A percentile compares a stretch with the other conserved stretches of the same genome.
Conservation (phyloP, 2,797 vertebrate genomes). For the Distichodus sexfasciatus region DNA sequence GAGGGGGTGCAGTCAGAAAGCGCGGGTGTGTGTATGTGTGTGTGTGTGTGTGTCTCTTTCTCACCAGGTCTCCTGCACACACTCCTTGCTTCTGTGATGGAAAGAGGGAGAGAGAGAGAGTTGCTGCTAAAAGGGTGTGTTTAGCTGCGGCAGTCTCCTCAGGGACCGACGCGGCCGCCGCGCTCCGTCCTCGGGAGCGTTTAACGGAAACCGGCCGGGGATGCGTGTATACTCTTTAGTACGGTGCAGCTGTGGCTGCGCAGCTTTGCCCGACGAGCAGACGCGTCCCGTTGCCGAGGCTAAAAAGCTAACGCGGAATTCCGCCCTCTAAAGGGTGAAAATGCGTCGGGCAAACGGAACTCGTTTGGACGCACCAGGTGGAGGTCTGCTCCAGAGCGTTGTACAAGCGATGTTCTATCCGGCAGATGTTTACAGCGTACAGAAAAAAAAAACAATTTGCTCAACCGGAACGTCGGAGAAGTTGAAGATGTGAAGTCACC, state of each 20-base stretch:
- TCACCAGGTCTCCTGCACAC: constrained; percentile 94
- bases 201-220: neutral
- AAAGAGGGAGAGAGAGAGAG: constrained; percentile 87
- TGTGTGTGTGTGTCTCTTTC: constrained; percentile 74
- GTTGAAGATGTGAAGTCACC: neutral
- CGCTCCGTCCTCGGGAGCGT: neutral
- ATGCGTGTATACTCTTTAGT: too few relatives aligned
- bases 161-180: neutral
- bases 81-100: constrained; percentile 90
- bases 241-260: too few relatives aligned
- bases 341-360: too few relatives aligned
- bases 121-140: constrained; percentile 54
- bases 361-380: too few relatives aligned
- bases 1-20: constrained; percentile 45
- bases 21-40: constrained; percentile 57
- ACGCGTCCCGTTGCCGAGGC: too few relatives aligned
- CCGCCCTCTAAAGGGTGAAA: too few relatives aligned
- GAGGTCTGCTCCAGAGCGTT: too few relatives aligned
- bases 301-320: too few relatives aligned
- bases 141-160: neutral
- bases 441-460: neutral
- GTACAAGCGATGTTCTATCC: neutral
- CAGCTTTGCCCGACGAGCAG: too few relatives aligned
- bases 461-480: too few relatives aligned
- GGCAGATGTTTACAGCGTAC: neutral